Evolutionary conservation across 2,888 invertebrate species (phyloP), one percentile per base, ranked within the genome.

Genomic region (Caenorhabditis uteleia): DNA sequence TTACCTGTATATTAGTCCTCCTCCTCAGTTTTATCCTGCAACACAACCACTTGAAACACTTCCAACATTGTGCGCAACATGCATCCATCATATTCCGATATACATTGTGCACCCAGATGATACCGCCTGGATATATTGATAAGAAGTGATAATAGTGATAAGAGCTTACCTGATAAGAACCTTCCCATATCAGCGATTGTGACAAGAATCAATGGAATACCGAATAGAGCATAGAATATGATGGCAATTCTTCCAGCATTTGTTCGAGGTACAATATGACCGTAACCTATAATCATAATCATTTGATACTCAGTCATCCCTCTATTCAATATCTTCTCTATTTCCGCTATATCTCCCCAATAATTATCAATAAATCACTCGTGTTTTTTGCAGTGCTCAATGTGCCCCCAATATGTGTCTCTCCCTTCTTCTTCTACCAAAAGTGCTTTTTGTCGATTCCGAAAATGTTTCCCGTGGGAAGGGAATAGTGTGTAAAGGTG

Each of bases 131-230:
- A 78, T 55, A 44, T 47, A 40, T 56, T 29, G 10, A 20, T 48
- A 5, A 5, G 40, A 16, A 18, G 5, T 25, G 43, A 16, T 31
- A 45, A 7, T 12, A 25, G 18, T 18, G 16, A 7, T 29, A 16
- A 45, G 26, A 14, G n/a, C 48, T 51, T 38, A 77, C 79, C 76
- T 47, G 83, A 83, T 27, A 83, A 60, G 56, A 83, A 83, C 33
- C 82, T 67, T 20, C 83, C 83, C 77, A 83, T 83, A 47, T 83
- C 83, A 16, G 83, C 83, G 29, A 83, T 83, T 20, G 83, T 83
- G 49, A 83, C 83, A 29, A 83, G 78, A 42, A 83, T 82, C 33
- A 83, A 72, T 7, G 83, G 83, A 58, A 83, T 83, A 14, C 83
- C 83, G 51, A 83, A 71, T 7, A 83, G 73, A 10, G 82, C 79